A percentile compares a stretch with the other conserved stretches of the same genome.
These are phyloP conservation scores for Brachylomia viminalis DNA, from an alignment of 2,888 invertebrate genomes.

Conservation along the genomic window DNA sequence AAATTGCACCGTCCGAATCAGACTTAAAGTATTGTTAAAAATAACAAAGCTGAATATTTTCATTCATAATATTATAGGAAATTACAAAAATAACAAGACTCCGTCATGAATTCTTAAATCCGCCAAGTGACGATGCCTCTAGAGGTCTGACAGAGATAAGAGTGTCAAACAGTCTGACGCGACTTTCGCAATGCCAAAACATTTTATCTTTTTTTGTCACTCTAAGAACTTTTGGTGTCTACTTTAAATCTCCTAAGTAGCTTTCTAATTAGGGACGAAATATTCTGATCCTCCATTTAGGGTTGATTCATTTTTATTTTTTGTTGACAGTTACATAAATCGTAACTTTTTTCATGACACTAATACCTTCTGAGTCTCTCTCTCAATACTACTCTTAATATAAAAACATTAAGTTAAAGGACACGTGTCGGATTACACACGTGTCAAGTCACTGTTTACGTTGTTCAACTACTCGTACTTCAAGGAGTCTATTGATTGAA, in stretches of 20 bases:
- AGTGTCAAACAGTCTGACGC: constrained; percentile 54
- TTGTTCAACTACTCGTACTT: neutral
- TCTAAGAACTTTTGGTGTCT: constrained; percentile 41
- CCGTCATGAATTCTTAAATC: constrained; percentile 53
- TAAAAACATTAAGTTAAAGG: neutral
- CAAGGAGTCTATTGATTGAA: neutral
- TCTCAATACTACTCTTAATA: neutral
- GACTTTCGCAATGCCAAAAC: constrained; percentile 48
- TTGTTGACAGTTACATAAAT: constrained; percentile 29
- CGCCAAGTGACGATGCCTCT: constrained; percentile 53
- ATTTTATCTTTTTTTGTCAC: constrained; percentile 61
- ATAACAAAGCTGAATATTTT: neutral
- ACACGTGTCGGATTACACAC: neutral
- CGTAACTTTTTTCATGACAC: neutral
- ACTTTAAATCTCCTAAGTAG: constrained; percentile 47
- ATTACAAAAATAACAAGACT: constrained; percentile 22
- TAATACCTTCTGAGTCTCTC: neutral
- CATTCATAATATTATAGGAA: constrained; percentile 14
- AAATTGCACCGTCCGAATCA: neutral
- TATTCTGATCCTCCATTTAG: constrained; percentile 43
- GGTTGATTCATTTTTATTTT: constrained; percentile 47
- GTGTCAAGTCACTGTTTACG: neutral
- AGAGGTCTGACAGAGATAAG: constrained; percentile 56
- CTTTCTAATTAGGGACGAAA: constrained; percentile 52
- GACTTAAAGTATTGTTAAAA: neutral